phyloP scores from a whole-genome alignment of 2,888 invertebrate genomes.

The Fragum whitleyi region DNA sequence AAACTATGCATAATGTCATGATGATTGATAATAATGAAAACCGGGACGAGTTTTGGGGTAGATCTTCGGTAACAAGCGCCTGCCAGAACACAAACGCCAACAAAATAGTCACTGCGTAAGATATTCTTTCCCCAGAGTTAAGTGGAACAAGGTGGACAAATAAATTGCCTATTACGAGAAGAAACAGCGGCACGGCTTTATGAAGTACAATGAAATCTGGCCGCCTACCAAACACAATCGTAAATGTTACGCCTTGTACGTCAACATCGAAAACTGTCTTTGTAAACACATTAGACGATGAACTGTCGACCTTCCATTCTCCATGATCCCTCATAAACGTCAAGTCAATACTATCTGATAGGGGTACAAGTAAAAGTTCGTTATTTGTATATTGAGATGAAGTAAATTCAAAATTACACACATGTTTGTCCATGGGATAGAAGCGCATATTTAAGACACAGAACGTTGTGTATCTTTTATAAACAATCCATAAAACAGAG shows the following conservation, averaged over 20 bases:
- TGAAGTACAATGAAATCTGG: slow-evolving; percentile 27
- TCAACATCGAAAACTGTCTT: background rate
- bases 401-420: slow-evolving; percentile 11
- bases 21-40: slow-evolving; percentile 21
- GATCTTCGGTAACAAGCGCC: slow-evolving; percentile 20
- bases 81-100: slow-evolving; percentile 35
- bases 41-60: slow-evolving; percentile 28
- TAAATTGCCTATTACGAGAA: slow-evolving; percentile 16
- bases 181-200: slow-evolving; percentile 17
- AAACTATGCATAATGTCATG: background rate
- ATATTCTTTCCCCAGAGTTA: slow-evolving; percentile 28
- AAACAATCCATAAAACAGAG: background rate
- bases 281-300: background rate
- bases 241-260: background rate
- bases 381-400: background rate
- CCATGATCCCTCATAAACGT: background rate
- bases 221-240: background rate
- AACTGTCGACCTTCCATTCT: background rate
- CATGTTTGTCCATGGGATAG: slow-evolving; percentile 24
- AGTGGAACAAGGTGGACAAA: slow-evolving; percentile 35
- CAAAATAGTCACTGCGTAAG: slow-evolving; percentile 31
- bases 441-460: slow-evolving; percentile 24
- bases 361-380: background rate
- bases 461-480: slow-evolving; percentile 7
- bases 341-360: background rate